phyloP scores from a whole-genome alignment of 2,113 vertebrate genomes.

The Phaethon lepturus region DNA sequence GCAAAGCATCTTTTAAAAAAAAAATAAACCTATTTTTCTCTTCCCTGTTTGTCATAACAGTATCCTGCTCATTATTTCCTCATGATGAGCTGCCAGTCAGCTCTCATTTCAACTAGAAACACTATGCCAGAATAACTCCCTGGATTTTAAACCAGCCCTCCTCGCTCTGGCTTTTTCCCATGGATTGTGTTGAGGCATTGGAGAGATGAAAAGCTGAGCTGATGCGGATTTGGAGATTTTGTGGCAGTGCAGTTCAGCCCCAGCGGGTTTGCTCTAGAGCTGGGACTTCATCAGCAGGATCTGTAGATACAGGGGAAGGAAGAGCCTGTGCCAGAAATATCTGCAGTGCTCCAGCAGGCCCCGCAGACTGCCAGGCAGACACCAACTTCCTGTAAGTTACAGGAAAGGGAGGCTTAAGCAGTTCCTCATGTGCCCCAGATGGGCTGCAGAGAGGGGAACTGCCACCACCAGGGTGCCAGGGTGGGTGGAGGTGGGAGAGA shows the following conservation, averaged over 20 bases:
- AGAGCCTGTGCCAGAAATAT: background rate
- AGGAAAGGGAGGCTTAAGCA: background rate
- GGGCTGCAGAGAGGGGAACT: background rate
- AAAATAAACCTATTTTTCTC: background rate
- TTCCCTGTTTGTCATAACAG: background rate
- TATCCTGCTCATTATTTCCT: background rate
- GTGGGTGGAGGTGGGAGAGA: background rate
- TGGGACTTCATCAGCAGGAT: background rate
- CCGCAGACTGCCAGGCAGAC: background rate
- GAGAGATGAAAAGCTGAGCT: background rate
- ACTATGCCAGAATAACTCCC: background rate
- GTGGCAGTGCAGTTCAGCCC: background rate
- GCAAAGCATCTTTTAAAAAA: background rate
- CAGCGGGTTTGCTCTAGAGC: background rate
- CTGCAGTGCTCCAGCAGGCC: background rate
- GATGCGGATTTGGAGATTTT: background rate
- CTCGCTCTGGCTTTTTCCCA: background rate
- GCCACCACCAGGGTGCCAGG: fast-evolving
- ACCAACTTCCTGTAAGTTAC: background rate
- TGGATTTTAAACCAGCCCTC: background rate
- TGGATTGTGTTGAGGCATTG: background rate
- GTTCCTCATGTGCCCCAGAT: slow-evolving; percentile 2
- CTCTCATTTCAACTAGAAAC: background rate
- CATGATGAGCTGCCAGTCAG: background rate
- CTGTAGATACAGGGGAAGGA: background rate